phyloP scores from a whole-genome alignment of 2,888 invertebrate species.

The Lepetodrilus schrolli region DNA sequence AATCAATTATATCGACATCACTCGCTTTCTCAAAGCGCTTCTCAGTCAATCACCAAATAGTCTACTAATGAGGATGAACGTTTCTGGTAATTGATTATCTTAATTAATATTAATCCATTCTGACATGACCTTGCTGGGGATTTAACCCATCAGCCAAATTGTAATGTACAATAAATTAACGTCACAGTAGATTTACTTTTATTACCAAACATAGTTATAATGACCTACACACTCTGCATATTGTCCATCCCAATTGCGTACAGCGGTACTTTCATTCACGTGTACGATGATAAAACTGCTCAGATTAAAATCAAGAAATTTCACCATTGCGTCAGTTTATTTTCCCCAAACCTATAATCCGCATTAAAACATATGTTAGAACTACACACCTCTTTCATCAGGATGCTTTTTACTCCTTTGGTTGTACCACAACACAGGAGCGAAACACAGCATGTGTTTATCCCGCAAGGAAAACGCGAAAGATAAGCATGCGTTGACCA shows the following conservation, averaged over 20 bases:
- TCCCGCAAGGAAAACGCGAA: constrained; percentile 9
- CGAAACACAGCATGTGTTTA: constrained; percentile 1
- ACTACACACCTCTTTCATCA: constrained; percentile 6
- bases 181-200: not conserved
- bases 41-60: no score
- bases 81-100: no score
- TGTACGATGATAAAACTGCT: not conserved
- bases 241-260: not conserved
- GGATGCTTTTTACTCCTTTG: constrained; percentile 1
- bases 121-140: no score
- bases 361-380: constrained; percentile 13
- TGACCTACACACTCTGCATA: not conserved
- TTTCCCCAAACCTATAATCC: constrained; percentile 6
- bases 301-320: not conserved
- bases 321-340: not conserved
- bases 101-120: no score
- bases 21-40: no score
- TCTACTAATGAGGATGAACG: no score
- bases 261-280: not conserved
- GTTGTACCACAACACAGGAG: constrained; percentile 1
- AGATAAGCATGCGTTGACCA: constrained; percentile 27
- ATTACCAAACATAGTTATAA: not conserved
- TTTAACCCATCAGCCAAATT: no score
- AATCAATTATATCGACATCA: no score
- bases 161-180: not conserved